Evolutionary conservation across 2,113 vertebrate species (phyloP).

Genomic region (Oryctolagus cuniculus): DNA sequence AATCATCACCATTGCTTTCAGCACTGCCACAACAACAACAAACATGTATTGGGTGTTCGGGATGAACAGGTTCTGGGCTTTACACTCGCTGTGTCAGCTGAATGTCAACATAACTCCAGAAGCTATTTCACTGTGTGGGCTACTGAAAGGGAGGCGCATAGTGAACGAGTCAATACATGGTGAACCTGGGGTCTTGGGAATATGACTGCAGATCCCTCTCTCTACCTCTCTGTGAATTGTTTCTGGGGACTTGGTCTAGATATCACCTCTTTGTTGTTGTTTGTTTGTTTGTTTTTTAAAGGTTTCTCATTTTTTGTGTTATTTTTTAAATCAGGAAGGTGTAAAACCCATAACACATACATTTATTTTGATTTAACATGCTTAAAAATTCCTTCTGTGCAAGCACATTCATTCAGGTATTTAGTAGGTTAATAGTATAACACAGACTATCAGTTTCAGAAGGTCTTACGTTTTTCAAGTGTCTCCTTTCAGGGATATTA

Average conservation of each 20-base stretch:
- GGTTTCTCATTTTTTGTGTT: background rate
- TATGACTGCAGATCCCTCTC: background rate
- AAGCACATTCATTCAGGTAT: background rate
- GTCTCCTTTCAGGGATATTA: slow-evolving; percentile 16
- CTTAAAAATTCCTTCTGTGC: background rate
- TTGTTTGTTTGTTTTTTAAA: background rate
- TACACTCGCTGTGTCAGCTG: background rate
- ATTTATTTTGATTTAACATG: slow-evolving; percentile 6
- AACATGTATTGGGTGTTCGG: background rate
- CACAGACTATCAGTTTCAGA: slow-evolving; percentile 28
- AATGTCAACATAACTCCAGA: background rate
- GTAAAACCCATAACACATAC: background rate
- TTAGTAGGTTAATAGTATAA: slow-evolving; percentile 38
- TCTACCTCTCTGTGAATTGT: background rate
- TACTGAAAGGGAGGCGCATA: background rate
- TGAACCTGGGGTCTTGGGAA: background rate
- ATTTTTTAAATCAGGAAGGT: slow-evolving; percentile 38
- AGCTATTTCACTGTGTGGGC: background rate
- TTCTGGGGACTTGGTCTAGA: background rate
- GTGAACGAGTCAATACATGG: background rate
- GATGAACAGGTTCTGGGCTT: background rate
- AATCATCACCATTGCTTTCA: background rate
- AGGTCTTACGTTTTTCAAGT: slow-evolving; percentile 31
- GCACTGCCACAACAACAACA: background rate
- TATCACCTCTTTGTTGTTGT: too few relatives aligned